Evolutionary conservation across 92 coral and sea anemone species (phyloP), one percentile per base, ranked within the genome.

Genomic region (Galaxea fascicularis): DNA sequence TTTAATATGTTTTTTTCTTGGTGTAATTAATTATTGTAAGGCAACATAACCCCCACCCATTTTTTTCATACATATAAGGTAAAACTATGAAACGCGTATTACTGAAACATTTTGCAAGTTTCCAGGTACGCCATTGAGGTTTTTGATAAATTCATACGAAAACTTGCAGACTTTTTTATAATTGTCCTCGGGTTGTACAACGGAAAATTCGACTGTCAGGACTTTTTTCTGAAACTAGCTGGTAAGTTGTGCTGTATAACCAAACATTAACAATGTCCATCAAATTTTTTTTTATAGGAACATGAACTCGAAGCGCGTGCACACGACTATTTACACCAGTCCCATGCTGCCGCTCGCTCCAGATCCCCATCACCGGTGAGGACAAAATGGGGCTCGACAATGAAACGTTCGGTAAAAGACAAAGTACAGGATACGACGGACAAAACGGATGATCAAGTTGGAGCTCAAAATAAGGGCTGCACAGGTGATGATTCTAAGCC

Each of bases 231-330:
- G 10, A 14, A 69, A 16, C 49, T 6, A 28, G 16, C n/a, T 11
- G 57, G 25, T 24, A 20, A 4, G 10, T 21, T 10, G 30, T 10
- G 4, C 73, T 17, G 49, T 17, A 7, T 31, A 1, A 60, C 22
- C n/a, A 27, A 65, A 28, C 6, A 5, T 26, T 9, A 18, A 8
- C 25, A 18, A 14, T 67, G n/a, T 30, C 12, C 28, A 10, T 30
- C 20, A 21, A 12, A 11, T 26, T 15, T 69, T 70, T 70, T 67
- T 21, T 39, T 24, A 18, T 16, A 82, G 87, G 98, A 95, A 22
- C 96, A 95, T 22, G 98, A 94, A 85, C 60, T 92, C 73, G 98
- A 95, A 86, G 97, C 93, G 46, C 66, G 75, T 24, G 98, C 90
- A 8, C 96, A 95, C 71, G 92, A 92, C 24, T 82, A 74, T 53